Percentiles rank a stretch among this genome's conserved stretches.
These are phyloP conservation scores for Cyrtorhinus lividipennis DNA, from an alignment of 1,140 invertebrate species.

Conservation along the genomic window DNA sequence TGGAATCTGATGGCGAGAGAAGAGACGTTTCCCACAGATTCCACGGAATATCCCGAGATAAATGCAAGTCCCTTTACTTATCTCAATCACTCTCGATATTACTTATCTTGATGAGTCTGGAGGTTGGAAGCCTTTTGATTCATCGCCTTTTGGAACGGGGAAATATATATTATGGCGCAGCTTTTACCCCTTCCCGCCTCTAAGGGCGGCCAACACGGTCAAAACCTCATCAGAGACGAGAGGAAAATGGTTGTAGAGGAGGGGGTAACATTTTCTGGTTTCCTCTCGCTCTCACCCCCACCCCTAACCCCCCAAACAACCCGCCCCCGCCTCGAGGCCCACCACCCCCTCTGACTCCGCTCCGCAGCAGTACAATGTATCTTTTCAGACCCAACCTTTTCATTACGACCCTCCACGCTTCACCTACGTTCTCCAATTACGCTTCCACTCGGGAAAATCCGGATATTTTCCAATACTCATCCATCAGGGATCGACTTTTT, in stretches of 20 bases:
- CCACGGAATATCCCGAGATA: no score
- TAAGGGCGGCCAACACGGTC: no score
- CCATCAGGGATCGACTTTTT: background rate
- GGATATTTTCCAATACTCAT: background rate
- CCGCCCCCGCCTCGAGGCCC: no score
- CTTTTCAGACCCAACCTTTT: background rate
- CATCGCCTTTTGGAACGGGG: background rate
- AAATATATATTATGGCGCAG: background rate
- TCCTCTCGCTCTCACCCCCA: background rate
- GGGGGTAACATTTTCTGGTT: background rate
- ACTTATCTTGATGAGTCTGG: background rate
- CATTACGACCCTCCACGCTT: background rate
- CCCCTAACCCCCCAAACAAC: no score
- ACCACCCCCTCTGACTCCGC: background rate
- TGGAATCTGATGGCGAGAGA: no score
- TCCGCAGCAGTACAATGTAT: background rate
- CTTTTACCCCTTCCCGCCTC: background rate
- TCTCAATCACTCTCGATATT: slow-evolving; percentile 7
- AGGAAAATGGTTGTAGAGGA: no score
- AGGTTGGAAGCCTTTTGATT: background rate
- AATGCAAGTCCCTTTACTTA: slow-evolving; percentile 2
- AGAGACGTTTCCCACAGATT: no score
- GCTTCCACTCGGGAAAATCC: background rate
- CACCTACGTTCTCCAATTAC: background rate
- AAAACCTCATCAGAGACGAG: no score